phyloP scores from a whole-genome alignment of 2,888 invertebrate genomes.

The Tortrix viridana region DNA sequence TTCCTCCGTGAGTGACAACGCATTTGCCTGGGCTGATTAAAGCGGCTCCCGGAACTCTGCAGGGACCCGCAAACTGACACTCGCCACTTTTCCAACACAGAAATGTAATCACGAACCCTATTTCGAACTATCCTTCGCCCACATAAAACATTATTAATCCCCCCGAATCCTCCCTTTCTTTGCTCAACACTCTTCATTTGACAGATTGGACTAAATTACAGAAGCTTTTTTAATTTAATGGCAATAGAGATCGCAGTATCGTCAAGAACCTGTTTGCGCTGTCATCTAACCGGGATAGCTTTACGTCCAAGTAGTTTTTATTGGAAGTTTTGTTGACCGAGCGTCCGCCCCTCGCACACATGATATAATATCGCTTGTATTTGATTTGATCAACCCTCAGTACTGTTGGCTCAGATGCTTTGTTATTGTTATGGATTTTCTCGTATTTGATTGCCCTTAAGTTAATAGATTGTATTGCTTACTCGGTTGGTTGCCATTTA shows the following conservation, averaged over 20 bases:
- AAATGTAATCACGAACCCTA: constrained; percentile 48
- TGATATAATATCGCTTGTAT: constrained; percentile 74
- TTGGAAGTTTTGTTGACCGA: constrained; percentile 74
- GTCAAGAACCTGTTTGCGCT: constrained; percentile 65
- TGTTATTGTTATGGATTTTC: constrained; percentile 51
- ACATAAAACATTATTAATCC: constrained; percentile 70
- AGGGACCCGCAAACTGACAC: constrained; percentile 37
- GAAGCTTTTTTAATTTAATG: constrained; percentile 80
- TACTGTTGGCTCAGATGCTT: constrained; percentile 50
- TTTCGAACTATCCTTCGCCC: constrained; percentile 62
- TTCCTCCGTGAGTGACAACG: constrained; percentile 15
- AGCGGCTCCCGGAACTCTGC: constrained; percentile 22
- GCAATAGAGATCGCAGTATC: constrained; percentile 67
- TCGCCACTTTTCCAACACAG: constrained; percentile 30
- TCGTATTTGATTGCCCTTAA: constrained; percentile 45
- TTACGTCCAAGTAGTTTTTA: constrained; percentile 77
- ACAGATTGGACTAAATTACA: constrained; percentile 82
- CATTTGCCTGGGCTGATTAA: constrained; percentile 32
- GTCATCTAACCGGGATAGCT: constrained; percentile 59
- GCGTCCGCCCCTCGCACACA: constrained; percentile 69
- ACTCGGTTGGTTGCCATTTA: neutral
- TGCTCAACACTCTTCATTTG: constrained; percentile 82
- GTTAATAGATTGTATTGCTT: constrained; percentile 24
- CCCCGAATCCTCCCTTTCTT: constrained; percentile 70
- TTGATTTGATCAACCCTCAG: constrained; percentile 68